Conservation (phyloP, 1,140 invertebrate species). For the Colletes latitarsis region DNA sequence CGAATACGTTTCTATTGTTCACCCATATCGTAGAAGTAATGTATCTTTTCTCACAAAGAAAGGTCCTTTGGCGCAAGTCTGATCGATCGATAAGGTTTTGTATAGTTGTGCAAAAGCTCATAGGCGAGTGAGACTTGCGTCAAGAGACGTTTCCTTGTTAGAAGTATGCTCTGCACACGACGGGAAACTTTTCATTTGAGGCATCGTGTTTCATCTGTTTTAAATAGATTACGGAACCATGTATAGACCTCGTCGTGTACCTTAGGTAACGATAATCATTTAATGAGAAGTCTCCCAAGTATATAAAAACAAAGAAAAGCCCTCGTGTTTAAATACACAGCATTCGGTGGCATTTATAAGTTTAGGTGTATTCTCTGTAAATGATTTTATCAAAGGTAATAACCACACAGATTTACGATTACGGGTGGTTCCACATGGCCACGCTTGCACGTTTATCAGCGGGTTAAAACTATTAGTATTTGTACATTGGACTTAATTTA, state of each 20-base stretch:
- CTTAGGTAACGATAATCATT: constrained; percentile 1
- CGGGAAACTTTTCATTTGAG: constrained; percentile 60
- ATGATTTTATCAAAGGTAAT: constrained; percentile 54
- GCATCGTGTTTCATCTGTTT: background rate
- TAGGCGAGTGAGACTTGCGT: no score
- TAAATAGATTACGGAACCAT: background rate
- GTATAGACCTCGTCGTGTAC: constrained; percentile 18
- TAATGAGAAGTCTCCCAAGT: constrained; percentile 59
- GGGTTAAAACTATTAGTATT: constrained; percentile 64
- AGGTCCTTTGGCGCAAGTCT: no score
- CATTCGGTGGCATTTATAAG: constrained; percentile 55
- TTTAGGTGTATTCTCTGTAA: constrained; percentile 58
- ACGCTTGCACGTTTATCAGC: constrained; percentile 65
- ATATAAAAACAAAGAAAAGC: constrained; percentile 34
- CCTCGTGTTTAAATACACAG: constrained; percentile 51
- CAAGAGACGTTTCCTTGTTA: background rate
- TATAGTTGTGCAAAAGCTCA: no score
- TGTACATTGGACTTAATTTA: constrained; percentile 67
- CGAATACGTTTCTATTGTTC: constrained; percentile 38
- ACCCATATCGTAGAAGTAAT: constrained; percentile 44
- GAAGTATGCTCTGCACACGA: constrained; percentile 57
- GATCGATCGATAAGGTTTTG: no score
- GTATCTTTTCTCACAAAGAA: constrained; percentile 41
- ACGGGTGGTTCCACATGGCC: constrained; percentile 47
- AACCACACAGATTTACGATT: constrained; percentile 57